Evolutionary conservation across 2,888 invertebrate genomes (phyloP).

Genomic region (Caenorhabditis sp.): DNA sequence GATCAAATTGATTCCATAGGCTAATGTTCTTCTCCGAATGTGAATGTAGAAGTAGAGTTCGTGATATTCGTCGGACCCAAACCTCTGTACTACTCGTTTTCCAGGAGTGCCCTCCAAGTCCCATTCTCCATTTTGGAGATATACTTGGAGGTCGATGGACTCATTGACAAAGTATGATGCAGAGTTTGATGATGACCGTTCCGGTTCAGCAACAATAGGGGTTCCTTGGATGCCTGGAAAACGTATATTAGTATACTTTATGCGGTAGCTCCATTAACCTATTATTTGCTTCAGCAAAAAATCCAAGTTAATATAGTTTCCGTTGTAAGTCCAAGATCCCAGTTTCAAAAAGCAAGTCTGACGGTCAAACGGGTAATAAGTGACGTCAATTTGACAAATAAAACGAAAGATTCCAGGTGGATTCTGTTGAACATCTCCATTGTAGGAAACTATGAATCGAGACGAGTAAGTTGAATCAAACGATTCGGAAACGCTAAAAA

Average conservation of each 20-base stretch:
- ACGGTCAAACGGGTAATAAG: conserved; percentile 74
- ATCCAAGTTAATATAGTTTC: conserved; percentile 72
- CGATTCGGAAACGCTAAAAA: conserved; percentile 68
- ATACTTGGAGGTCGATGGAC: conserved; percentile 74
- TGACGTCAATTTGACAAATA: conserved; percentile 73
- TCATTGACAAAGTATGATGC: conserved; percentile 73
- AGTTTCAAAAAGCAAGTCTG: conserved; percentile 74
- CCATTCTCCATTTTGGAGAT: conserved; percentile 74
- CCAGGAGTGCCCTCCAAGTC: conserved; percentile 74
- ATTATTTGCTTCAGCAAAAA: conserved; percentile 67
- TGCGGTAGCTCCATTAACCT: conserved; percentile 31
- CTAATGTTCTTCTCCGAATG: conserved; percentile 71
- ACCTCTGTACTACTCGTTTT: conserved; percentile 68
- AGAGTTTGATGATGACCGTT: conserved; percentile 40
- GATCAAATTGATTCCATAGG: conserved; percentile 74
- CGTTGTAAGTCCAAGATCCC: conserved; percentile 75
- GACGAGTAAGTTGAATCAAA: conserved; percentile 76
- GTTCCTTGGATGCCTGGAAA: conserved; percentile 59
- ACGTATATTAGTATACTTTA: no score
- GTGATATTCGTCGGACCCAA: conserved; percentile 71
- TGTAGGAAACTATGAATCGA: conserved; percentile 68
- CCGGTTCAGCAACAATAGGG: conserved; percentile 57
- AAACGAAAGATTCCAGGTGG: conserved; percentile 74
- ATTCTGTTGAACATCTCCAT: conserved; percentile 73
- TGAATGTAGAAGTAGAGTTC: conserved; percentile 74